Conservation (phyloP, 2,888 invertebrate species). For the Corythucha ciliata region DNA sequence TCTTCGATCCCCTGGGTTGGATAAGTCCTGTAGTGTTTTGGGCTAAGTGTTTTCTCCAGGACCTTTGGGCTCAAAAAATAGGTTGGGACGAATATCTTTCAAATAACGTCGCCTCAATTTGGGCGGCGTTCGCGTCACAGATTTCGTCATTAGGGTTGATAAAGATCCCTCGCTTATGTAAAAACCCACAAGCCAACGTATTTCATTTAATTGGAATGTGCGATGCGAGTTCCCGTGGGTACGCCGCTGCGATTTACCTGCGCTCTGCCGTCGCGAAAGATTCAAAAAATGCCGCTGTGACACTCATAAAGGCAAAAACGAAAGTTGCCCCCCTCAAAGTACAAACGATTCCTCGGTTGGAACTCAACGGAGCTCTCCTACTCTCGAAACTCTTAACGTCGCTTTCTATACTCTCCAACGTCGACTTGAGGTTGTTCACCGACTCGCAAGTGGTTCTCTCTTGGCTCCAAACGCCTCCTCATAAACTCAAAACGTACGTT, state of each 20-base stretch:
- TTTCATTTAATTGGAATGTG: conserved; percentile 6
- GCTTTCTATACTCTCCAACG: neutral
- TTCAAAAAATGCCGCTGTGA: neutral
- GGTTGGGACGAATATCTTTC: conserved; percentile 8
- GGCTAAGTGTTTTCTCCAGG: conserved; percentile 6
- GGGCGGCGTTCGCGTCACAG: conserved; percentile 8
- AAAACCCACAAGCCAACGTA: too few relatives aligned
- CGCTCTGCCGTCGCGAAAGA: neutral
- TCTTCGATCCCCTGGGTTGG: too few relatives aligned
- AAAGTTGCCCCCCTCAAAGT: conserved; percentile 23
- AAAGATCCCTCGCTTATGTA: conserved; percentile 1
- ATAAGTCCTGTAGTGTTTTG: neutral
- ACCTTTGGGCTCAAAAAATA: too few relatives aligned
- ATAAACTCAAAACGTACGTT: conserved; percentile 23
- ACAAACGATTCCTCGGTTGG: conserved; percentile 21
- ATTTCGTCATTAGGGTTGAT: neutral
- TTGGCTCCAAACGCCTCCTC: conserved; percentile 22
- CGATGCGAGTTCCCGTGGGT: neutral
- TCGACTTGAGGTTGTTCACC: conserved; percentile 10
- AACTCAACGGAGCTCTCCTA: conserved; percentile 24
- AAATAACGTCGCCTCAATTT: conserved; percentile 1
- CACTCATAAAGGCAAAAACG: conserved; percentile 23
- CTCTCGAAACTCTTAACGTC: conserved; percentile 12
- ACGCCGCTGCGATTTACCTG: conserved; percentile 21
- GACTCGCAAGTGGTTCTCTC: conserved; percentile 24